Conservation (phyloP, 2,888 invertebrate genomes). For the Drosophila siamana region DNA sequence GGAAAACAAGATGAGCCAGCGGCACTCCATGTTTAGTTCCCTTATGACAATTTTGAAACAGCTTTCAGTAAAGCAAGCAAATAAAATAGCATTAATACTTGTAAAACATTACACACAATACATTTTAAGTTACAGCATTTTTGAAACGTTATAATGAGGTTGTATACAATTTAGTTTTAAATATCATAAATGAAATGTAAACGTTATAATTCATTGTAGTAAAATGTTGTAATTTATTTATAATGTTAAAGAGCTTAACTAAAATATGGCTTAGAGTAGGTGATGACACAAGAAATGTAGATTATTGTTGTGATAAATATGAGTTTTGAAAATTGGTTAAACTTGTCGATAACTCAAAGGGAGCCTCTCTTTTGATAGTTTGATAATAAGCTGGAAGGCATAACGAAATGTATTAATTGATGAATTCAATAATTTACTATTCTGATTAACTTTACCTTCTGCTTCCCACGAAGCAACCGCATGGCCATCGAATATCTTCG, state of each 20-base stretch:
- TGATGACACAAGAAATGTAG: constrained; percentile 50
- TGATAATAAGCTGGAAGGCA: constrained; percentile 45
- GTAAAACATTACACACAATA: background rate
- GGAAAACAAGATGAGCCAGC: background rate
- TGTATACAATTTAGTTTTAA: no score
- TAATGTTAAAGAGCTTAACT: constrained; percentile 24
- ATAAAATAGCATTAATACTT: background rate
- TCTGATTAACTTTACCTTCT: constrained; percentile 26
- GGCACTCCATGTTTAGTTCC: background rate
- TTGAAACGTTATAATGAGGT: no score
- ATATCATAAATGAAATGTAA: no score
- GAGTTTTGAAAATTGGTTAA: constrained; percentile 50
- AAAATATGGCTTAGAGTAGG: constrained; percentile 41
- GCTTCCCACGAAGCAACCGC: constrained; percentile 40
- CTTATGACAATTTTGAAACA: background rate
- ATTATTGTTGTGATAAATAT: constrained; percentile 54
- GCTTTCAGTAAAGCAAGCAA: background rate
- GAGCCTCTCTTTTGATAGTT: constrained; percentile 50
- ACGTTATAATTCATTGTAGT: background rate
- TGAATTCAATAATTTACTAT: background rate
- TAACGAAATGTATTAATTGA: background rate
- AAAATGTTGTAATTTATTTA: constrained; percentile 25
- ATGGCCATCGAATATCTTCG: constrained; percentile 43
- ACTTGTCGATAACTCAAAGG: constrained; percentile 34
- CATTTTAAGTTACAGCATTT: no score